These are phyloP conservation scores for Pogonomyrmex californicus DNA, from an alignment of 1,140 invertebrate species.

Conservation along the genomic window DNA sequence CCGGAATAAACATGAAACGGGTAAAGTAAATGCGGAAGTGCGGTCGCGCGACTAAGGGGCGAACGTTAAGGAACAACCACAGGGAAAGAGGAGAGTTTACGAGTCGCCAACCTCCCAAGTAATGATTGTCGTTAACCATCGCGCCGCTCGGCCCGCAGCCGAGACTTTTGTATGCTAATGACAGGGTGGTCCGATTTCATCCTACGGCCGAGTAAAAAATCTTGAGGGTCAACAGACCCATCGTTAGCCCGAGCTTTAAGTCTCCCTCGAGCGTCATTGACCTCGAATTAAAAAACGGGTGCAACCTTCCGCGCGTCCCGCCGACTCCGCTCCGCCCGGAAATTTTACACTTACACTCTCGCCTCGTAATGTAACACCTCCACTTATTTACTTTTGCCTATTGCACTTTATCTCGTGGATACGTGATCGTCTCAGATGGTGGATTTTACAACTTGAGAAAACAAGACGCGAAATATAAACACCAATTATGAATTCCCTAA, in stretches of 20 bases:
- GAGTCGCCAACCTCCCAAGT: constrained; percentile 70
- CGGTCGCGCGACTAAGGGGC: constrained; percentile 61
- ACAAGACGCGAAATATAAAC: not conserved
- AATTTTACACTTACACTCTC: constrained; percentile 61
- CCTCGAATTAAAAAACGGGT: constrained; percentile 74
- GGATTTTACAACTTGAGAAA: constrained; percentile 27
- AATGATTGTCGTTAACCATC: constrained; percentile 82
- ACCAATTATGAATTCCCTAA: not conserved
- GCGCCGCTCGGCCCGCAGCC: constrained; percentile 60
- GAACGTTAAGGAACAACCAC: constrained; percentile 69
- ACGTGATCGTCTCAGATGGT: not conserved
- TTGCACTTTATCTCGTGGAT: not conserved
- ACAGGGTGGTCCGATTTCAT: constrained; percentile 80
- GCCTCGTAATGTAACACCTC: constrained; percentile 37
- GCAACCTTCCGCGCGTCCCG: constrained; percentile 57
- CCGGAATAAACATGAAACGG: constrained; percentile 71
- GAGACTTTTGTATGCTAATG: constrained; percentile 80
- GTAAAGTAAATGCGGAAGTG: constrained; percentile 73
- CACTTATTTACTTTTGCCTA: constrained; percentile 21
- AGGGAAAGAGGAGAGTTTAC: constrained; percentile 69
- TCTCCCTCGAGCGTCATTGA: constrained; percentile 76
- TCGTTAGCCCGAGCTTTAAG: constrained; percentile 75
- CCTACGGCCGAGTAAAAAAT: constrained; percentile 72
- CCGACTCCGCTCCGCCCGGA: constrained; percentile 24
- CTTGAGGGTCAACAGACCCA: constrained; percentile 75